Conservation (phyloP, 2,888 invertebrate genomes). For the Iselma pallidipennis region DNA sequence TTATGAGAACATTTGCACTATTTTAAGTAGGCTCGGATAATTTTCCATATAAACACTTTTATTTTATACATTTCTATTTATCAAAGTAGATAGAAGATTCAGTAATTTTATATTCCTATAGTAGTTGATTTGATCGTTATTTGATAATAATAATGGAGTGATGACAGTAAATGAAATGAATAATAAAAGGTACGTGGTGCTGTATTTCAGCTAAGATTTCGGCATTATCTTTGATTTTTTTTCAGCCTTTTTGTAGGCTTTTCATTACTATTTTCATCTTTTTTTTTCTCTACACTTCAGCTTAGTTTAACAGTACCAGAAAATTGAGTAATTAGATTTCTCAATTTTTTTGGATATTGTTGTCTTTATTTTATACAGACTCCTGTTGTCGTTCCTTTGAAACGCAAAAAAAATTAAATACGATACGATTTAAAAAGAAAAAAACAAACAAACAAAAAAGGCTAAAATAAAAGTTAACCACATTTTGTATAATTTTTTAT, state of each 20-base stretch:
- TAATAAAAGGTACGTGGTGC: not conserved
- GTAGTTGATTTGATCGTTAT: not conserved
- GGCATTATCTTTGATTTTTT: not conserved
- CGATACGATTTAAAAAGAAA: too few relatives aligned
- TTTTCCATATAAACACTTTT: not conserved
- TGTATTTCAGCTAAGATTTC: not conserved
- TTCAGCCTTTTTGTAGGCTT: not conserved
- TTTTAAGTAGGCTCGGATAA: not conserved
- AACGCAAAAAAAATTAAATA: too few relatives aligned
- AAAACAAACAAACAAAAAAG: too few relatives aligned
- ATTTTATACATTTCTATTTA: not conserved
- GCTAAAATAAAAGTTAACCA: too few relatives aligned
- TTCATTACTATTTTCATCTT: not conserved
- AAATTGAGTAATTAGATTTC: too few relatives aligned
- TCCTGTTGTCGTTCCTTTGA: too few relatives aligned
- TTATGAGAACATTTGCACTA: too few relatives aligned
- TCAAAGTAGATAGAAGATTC: not conserved
- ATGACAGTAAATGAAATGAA: not conserved
- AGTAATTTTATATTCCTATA: not conserved
- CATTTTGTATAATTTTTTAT: not conserved
- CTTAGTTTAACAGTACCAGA: not conserved
- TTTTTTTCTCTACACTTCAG: not conserved
- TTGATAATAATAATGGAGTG: not conserved
- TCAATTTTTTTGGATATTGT: too few relatives aligned
- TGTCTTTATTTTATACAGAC: too few relatives aligned